Evolutionary conservation across 2,797 vertebrate genomes (phyloP).

Genomic region (Darevskia mixta): DNA sequence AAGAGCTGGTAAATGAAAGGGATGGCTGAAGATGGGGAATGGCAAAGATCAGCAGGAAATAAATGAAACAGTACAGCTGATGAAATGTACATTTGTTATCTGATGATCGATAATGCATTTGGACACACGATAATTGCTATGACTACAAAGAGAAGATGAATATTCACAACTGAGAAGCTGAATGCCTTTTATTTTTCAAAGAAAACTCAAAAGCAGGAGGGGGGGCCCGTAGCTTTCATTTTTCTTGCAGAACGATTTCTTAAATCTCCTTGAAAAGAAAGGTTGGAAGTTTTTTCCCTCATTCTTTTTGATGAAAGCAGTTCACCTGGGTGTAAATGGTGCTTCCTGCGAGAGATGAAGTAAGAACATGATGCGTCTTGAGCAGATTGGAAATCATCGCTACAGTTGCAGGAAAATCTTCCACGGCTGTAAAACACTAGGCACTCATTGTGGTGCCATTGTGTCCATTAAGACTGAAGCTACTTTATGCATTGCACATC

Average conservation of each 20-base stretch:
- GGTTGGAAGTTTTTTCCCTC: conserved; percentile 27
- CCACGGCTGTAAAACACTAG: not conserved
- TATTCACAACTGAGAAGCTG: conserved; percentile 30
- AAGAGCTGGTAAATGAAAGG: not conserved
- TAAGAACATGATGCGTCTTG: conserved; percentile 28
- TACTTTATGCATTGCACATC: not conserved
- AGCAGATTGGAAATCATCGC: conserved; percentile 46
- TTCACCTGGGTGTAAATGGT: conserved; percentile 60
- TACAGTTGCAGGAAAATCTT: conserved; percentile 41
- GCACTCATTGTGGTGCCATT: not conserved
- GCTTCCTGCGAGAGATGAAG: conserved; percentile 61
- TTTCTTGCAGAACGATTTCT: conserved; percentile 32
- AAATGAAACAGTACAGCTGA: not conserved
- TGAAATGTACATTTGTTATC: not conserved
- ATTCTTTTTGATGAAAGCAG: conserved; percentile 8
- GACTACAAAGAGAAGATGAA: conserved; percentile 42
- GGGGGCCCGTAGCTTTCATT: conserved; percentile 23
- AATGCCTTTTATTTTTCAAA: conserved; percentile 10
- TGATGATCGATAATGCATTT: not conserved
- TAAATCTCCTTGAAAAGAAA: conserved; percentile 42
- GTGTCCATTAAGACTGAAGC: not conserved
- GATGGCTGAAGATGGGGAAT: fast-evolving
- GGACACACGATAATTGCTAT: not conserved
- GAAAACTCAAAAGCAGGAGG: not conserved
- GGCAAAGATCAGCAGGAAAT: not conserved